Evolutionary conservation across 2,888 invertebrate species (phyloP).

Genomic region (Neoascia interrupta): DNA sequence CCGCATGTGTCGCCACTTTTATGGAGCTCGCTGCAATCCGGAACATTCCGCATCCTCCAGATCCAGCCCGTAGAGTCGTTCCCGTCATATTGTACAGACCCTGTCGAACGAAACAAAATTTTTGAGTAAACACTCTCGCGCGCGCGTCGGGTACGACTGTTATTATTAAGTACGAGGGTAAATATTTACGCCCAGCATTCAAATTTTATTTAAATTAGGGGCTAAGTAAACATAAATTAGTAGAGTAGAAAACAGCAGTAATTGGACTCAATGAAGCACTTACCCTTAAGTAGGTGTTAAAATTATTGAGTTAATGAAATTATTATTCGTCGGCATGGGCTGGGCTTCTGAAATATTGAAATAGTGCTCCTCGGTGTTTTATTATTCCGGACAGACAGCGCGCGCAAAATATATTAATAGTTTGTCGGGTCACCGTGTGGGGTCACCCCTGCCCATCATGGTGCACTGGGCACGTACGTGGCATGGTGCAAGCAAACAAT

Average conservation of each 20-base stretch:
- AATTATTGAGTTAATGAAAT: constrained; percentile 45
- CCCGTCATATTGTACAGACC: too few relatives aligned
- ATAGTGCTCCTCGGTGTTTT: constrained; percentile 18
- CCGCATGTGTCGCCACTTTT: constrained; percentile 57
- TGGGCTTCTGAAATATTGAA: constrained; percentile 1
- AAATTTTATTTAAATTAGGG: constrained; percentile 60
- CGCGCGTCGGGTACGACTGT: constrained; percentile 24
- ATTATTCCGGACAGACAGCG: constrained; percentile 35
- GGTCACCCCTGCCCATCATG: constrained; percentile 1
- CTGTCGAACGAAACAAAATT: too few relatives aligned
- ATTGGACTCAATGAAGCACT: constrained; percentile 46
- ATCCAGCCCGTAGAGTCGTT: too few relatives aligned
- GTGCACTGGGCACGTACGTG: constrained; percentile 27
- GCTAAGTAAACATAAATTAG: constrained; percentile 41
- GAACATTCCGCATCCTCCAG: not conserved
- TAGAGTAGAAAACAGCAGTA: constrained; percentile 15
- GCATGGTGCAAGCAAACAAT: constrained; percentile 56
- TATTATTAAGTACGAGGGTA: constrained; percentile 33
- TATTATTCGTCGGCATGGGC: constrained; percentile 8
- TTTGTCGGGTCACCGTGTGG: not conserved
- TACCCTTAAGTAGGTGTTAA: constrained; percentile 44
- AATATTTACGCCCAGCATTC: constrained; percentile 38
- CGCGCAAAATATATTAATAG: constrained; percentile 55
- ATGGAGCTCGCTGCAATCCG: constrained; percentile 19
- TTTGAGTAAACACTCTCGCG: constrained; percentile 16